Evolutionary conservation across 2,888 invertebrate species (phyloP), one percentile per base, ranked within the genome.

Genomic region (Sarcophaga subvicina): DNA sequence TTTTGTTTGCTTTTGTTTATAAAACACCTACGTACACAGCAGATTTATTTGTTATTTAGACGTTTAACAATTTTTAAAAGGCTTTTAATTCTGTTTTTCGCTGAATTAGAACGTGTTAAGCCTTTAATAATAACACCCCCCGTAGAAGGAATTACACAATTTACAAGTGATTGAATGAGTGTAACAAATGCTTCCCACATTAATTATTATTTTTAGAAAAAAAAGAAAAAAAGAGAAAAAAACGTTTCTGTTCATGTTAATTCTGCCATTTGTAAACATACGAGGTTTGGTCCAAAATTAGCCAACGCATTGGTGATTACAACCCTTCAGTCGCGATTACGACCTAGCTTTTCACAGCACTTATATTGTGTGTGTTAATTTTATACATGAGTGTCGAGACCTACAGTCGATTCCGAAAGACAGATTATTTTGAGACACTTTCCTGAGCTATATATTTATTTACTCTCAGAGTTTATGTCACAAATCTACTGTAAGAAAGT

Each of bases 61-160:
- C 83, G 81, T 78, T 60, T 66, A 81, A 79, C 83, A 78, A 75
- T 78, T 86, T 83, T 70, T n/a, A 25, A 27, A 70, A 67, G n/a
- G 6, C 60, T 64, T 79, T 27, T 67, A 27, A 64, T 66, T 67
- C 67, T 54, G 27, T 73, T 63, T 64, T 80, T 63, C 11, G 63
- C 14, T 72, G 72, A 77, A 77, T 60, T 71, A 87, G 75, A 87
- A 87, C 20, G 66, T 70, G 70, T 66, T 86, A 73, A 62, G 54
- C 22, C 64, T 45, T 54, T 27, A 71, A 71, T 37, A 25, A 70
- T 37, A 37, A 37, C 37, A 37, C 37, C 37, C 37, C 37, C 37
- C 37, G 37, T 37, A 37, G 37, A 37, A 37, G 37, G 37, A 8
- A 37, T 37, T 37, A 37, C 37, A 37, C 37, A 47, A 83, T 60